Evolutionary conservation across 1,140 invertebrate species (phyloP).

Genomic region (Melitaea cinxia): DNA sequence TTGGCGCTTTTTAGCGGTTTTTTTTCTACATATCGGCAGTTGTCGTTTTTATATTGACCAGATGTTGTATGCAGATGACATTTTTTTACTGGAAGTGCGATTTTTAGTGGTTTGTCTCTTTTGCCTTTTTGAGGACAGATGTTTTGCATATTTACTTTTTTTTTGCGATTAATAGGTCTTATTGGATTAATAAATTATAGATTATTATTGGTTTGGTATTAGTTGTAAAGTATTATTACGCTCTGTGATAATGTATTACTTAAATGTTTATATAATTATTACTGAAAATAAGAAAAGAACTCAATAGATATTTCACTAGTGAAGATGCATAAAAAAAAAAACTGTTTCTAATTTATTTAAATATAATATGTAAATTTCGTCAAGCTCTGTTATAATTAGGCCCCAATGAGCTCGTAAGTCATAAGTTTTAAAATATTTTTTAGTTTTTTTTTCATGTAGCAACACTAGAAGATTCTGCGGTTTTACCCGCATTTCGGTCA

Average conservation of each 20-base stretch:
- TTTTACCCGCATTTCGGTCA: too few species aligned
- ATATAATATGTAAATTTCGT: too few species aligned
- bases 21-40: constrained; percentile 45
- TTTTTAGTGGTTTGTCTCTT: constrained; percentile 71
- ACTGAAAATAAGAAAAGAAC: too few species aligned
- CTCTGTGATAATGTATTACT: neutral
- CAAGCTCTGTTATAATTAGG: too few species aligned
- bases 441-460: too few species aligned
- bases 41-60: constrained; percentile 71
- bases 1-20: constrained; percentile 72
- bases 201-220: neutral
- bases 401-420: too few species aligned
- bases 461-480: too few species aligned
- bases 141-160: constrained; percentile 45
- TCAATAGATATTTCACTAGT: too few species aligned
- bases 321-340: too few species aligned
- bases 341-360: too few species aligned
- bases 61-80: constrained; percentile 80
- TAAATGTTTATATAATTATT: neutral
- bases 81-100: constrained; percentile 70
- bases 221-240: neutral
- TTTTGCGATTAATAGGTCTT: neutral
- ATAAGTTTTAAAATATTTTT: too few species aligned
- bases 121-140: constrained; percentile 71
- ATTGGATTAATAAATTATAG: constrained; percentile 13